phyloP scores from a whole-genome alignment of 2,797 vertebrate species.

The Podarcis siculus region DNA sequence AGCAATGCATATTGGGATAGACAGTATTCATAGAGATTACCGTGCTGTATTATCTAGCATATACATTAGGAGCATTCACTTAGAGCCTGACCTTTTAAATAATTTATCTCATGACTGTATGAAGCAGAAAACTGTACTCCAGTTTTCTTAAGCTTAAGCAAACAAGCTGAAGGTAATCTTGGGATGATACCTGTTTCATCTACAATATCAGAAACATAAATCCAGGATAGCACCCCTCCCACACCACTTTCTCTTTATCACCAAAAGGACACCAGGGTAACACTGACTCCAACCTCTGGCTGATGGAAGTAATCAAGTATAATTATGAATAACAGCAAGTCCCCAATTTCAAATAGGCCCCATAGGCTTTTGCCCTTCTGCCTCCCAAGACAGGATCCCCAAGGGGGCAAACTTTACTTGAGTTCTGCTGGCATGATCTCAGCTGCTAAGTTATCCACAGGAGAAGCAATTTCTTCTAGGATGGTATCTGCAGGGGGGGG shows the following conservation, averaged over 20 bases:
- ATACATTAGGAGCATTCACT: background rate
- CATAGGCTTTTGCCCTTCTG: background rate
- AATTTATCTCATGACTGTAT: background rate
- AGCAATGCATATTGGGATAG: background rate
- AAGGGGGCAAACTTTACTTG: constrained; percentile 73
- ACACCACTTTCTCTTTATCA: background rate
- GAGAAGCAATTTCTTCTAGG: constrained; percentile 68
- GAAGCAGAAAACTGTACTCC: background rate
- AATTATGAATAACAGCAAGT: background rate
- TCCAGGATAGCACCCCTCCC: background rate
- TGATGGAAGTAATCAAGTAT: background rate
- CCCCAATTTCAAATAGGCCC: background rate
- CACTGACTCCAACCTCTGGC: background rate
- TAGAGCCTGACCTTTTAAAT: too few relatives aligned
- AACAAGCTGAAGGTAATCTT: background rate
- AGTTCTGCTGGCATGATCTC: constrained; percentile 92
- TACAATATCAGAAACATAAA: background rate
- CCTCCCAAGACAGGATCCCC: background rate
- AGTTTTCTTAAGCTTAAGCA: background rate
- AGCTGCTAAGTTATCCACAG: constrained; percentile 86
- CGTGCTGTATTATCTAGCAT: background rate
- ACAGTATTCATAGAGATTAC: background rate
- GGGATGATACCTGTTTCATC: background rate
- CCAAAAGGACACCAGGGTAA: background rate
- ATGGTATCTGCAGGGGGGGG: constrained; percentile 68